Conservation (phyloP, 2,113 vertebrate species). For the Suncus etruscus region DNA sequence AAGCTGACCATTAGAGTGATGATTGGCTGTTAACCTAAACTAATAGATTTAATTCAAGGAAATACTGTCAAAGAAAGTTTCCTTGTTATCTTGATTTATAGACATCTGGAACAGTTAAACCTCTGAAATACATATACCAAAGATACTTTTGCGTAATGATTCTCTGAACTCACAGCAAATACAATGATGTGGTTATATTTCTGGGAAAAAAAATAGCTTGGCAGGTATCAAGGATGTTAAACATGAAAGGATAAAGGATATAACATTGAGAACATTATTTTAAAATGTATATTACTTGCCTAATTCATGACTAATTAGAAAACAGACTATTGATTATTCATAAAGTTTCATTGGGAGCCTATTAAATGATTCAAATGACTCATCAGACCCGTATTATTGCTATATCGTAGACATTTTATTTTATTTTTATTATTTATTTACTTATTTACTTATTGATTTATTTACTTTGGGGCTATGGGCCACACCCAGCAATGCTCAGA, state of each 20-base stretch:
- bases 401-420: not conserved
- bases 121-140: not conserved
- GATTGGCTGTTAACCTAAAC: not conserved
- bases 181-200: slow-evolving; percentile 25
- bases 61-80: not conserved
- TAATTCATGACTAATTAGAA: not conserved
- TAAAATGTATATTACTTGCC: not conserved
- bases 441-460: too few species aligned
- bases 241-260: not conserved
- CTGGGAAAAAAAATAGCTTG: slow-evolving; percentile 12
- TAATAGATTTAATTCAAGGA: not conserved
- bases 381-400: not conserved
- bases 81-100: slow-evolving; percentile 43
- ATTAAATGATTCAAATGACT: slow-evolving; percentile 18
- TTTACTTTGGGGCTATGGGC: too few species aligned
- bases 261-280: not conserved
- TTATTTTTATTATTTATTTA: too few species aligned
- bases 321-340: not conserved
- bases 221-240: not conserved
- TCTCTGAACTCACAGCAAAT: slow-evolving; percentile 1
- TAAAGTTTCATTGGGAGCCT: not conserved
- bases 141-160: slow-evolving; percentile 7
- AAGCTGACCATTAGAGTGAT: not conserved
- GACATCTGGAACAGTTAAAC: slow-evolving; percentile 14
- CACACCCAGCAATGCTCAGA: too few species aligned